Conservation (phyloP, 2,888 invertebrate species). For the Lordiphosa andalusiaca region DNA sequence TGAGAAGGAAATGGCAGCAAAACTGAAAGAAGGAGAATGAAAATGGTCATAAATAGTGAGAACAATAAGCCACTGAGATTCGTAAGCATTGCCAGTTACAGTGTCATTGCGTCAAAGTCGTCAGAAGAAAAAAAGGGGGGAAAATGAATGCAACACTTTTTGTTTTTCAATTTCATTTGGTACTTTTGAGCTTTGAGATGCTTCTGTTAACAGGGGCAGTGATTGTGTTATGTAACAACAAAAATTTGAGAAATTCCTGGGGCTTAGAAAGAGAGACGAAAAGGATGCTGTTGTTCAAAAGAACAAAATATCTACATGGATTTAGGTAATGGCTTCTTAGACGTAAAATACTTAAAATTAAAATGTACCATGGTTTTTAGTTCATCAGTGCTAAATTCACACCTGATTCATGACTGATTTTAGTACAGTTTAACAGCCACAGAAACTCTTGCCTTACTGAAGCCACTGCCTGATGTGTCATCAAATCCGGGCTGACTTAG, state of each 20-base stretch:
- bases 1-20: constrained; percentile 3
- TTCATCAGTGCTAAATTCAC: no score
- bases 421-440: no score
- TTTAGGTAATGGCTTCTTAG: no score
- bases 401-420: no score
- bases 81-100: constrained; percentile 5
- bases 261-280: neutral
- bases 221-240: neutral
- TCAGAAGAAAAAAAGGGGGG: constrained; percentile 3
- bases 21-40: neutral
- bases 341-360: no score
- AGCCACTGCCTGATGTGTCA: no score
- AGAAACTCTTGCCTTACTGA: no score
- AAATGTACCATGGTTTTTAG: no score
- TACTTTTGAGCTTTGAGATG: constrained; percentile 25
- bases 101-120: constrained; percentile 12
- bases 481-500: no score
- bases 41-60: constrained; percentile 29
- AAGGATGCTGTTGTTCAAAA: constrained; percentile 1
- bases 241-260: neutral
- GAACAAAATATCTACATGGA: no score
- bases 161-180: constrained; percentile 40
- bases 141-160: constrained; percentile 28
- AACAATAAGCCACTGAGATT: constrained; percentile 33
- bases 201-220: constrained; percentile 4